phyloP scores from a whole-genome alignment of 2,888 invertebrate genomes.

The Oscheius onirici region DNA sequence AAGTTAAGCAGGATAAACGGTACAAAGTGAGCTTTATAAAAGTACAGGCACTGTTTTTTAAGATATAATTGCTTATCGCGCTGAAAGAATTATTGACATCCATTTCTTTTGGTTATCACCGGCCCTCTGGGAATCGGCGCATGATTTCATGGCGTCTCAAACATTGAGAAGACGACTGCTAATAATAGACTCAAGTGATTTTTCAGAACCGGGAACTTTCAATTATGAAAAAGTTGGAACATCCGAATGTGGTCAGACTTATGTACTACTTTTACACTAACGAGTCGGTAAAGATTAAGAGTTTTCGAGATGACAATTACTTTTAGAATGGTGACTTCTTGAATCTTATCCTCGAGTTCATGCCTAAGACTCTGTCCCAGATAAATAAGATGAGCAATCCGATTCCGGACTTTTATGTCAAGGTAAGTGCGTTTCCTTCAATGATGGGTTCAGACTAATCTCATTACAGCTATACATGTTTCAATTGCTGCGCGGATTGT shows the following conservation, averaged over 20 bases:
- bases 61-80: not conserved
- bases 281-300: not conserved
- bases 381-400: conserved; percentile 34
- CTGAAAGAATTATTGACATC: not conserved
- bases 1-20: conserved; percentile 40
- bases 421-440: conserved; percentile 15
- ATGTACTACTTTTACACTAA: conserved; percentile 37
- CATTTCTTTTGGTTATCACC: conserved; percentile 14
- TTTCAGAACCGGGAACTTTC: conserved; percentile 44
- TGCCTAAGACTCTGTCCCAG: conserved; percentile 40
- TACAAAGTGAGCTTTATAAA: conserved; percentile 37
- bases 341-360: conserved; percentile 47
- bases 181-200: not conserved
- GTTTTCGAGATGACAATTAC: not conserved
- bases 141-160: conserved; percentile 13
- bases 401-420: conserved; percentile 35
- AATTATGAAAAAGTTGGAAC: conserved; percentile 46
- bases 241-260: conserved; percentile 45
- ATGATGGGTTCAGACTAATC: not conserved
- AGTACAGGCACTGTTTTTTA: not conserved
- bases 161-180: not conserved
- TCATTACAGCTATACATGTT: conserved; percentile 41
- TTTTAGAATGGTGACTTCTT: conserved; percentile 32
- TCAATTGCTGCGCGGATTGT: conserved; percentile 46
- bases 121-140: conserved; percentile 14